Percentiles rank a stretch among this genome's conserved stretches.
Conservation (phyloP, 2,113 vertebrate genomes). For the Laticauda colubrina region DNA sequence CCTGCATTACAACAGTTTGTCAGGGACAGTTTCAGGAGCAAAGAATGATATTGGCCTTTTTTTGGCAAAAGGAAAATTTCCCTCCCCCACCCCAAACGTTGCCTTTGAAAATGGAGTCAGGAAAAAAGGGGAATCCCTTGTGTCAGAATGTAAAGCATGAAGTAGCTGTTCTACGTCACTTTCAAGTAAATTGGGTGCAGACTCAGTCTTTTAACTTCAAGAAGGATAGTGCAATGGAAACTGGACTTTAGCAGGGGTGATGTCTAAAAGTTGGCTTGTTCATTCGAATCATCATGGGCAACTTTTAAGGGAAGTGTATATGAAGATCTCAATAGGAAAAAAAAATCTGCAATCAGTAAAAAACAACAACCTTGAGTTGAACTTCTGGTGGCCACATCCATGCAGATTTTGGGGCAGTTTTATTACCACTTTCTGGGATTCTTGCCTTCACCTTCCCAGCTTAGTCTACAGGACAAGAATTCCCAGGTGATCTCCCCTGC, state of each 20-base stretch:
- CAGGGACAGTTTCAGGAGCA: neutral
- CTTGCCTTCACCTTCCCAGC: neutral
- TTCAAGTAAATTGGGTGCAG: neutral
- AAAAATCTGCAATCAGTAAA: neutral
- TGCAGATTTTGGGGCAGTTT: neutral
- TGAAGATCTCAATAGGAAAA: neutral
- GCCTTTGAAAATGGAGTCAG: neutral
- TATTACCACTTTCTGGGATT: neutral
- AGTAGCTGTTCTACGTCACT: neutral
- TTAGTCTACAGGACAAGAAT: neutral
- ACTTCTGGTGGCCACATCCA: neutral
- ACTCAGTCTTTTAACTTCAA: neutral
- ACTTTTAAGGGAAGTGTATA: neutral
- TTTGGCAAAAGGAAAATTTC: neutral
- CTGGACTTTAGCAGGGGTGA: neutral
- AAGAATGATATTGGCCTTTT: neutral
- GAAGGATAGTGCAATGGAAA: neutral
- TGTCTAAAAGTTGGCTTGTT: neutral
- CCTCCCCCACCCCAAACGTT: neutral
- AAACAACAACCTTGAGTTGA: neutral
- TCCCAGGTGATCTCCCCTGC: neutral
- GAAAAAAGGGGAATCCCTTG: neutral
- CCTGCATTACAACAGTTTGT: neutral
- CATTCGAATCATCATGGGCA: neutral
- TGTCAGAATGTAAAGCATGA: neutral